Evolutionary conservation across 2,888 invertebrate genomes (phyloP).

Genomic region (Heterodera filipjevi): DNA sequence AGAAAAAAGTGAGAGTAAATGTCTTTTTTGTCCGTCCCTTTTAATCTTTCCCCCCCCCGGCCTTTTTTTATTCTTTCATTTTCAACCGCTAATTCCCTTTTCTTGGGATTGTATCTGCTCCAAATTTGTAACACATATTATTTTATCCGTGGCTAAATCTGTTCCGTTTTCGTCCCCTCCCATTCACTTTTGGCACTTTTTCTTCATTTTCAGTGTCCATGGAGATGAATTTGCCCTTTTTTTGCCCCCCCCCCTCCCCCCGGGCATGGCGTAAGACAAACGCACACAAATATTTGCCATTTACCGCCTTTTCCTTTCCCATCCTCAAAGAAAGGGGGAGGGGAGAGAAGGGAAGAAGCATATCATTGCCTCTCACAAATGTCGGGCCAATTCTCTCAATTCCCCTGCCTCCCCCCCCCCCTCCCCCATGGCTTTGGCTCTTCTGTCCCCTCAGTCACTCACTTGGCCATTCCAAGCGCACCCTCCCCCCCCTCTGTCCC

Average conservation of each 20-base stretch:
- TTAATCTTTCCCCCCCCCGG: no score
- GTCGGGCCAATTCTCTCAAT: no score
- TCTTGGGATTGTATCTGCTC: no score
- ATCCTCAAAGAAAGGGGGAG: neutral
- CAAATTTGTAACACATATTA: no score
- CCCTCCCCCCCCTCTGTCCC: neutral
- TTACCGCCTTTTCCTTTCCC: neutral
- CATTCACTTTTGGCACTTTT: neutral
- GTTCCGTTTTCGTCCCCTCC: neutral
- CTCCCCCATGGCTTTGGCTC: neutral
- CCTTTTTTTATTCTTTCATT: neutral
- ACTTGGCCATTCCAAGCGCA: constrained; percentile 7
- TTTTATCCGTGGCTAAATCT: neutral
- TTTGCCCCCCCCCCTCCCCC: neutral
- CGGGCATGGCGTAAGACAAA: neutral
- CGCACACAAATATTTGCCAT: neutral
- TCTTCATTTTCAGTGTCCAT: neutral
- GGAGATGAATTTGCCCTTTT: constrained; percentile 3
- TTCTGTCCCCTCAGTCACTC: neutral
- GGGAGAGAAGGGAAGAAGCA: no score
- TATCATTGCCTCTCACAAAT: no score
- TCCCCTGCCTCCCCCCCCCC: neutral
- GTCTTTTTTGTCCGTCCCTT: neutral
- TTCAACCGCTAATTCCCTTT: no score
- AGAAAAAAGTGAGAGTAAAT: neutral